Evolutionary conservation across 2,113 vertebrate species (phyloP), one percentile per base, ranked within the genome.

Genomic region (Nothocercus julius): DNA sequence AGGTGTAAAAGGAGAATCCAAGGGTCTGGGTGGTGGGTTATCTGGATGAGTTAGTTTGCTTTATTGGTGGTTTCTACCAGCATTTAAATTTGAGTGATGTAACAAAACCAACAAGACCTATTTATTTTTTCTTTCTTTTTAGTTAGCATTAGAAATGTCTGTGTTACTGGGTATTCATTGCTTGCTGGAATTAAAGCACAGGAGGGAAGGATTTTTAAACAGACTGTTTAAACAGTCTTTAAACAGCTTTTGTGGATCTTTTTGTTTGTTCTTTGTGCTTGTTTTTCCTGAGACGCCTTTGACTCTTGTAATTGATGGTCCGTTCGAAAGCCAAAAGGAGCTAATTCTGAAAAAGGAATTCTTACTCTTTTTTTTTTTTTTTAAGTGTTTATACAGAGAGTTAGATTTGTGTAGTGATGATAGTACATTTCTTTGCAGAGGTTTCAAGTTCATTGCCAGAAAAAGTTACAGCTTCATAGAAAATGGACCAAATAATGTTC

Each of bases 171-270:
- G 80, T 82, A 93, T 88, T 94, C 93, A 92, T 79, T 92, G 78
- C 80, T 95, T 53, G 83, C 80, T 92, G 90, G 83, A 90, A 90
- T 93, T 75, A 89, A 94, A 92, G 93, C 79, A 4, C 85, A n/a
- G 69, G 79, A 94, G 82, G 76, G 89, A 88, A 90, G 64, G 87
- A 90, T 88, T 97, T 96, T 88, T 88, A 89, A 95, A 75, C 91
- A 95, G 80, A 36, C 62, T 96, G 93, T 97, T 96, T 87, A 90
- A 97, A 96, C 93, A 96, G 93, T 96, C 92, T 97, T 96, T 87
- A 90, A 97, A 96, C 93, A 96, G 93, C 85, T 93, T 94, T 96
- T 94, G 83, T 96, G 88, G 85, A 84, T 97, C 85, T 77, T 74
- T 84, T 0, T 95, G 79, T 96, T 96, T 97, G 94, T 94, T 97